Evolutionary conservation across 2,888 invertebrate species (phyloP).

Genomic region (Yponomeuta evonymella): DNA sequence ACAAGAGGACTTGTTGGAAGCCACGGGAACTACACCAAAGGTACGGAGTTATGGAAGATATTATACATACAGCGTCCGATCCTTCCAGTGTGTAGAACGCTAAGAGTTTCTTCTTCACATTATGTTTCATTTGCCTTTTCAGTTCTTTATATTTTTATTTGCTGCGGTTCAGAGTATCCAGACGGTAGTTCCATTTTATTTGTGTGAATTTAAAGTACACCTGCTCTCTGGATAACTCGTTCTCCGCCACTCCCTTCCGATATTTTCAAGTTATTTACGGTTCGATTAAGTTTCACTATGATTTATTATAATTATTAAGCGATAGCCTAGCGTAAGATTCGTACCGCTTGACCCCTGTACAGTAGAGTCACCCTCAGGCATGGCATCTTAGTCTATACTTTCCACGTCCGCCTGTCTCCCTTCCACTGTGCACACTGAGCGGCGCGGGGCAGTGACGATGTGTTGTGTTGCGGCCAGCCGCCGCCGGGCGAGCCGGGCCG

Average conservation of each 20-base stretch:
- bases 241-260: conserved; percentile 6
- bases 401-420: conserved; percentile 45
- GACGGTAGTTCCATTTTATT: background rate
- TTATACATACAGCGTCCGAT: background rate
- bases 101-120: conserved; percentile 35
- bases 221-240: conserved; percentile 8
- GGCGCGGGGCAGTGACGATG: background rate
- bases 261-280: background rate
- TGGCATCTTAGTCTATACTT: conserved; percentile 57
- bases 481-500: conserved; percentile 51
- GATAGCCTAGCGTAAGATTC: conserved; percentile 2
- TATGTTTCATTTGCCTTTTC: conserved; percentile 57
- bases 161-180: conserved; percentile 33
- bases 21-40: background rate
- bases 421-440: background rate
- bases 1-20: background rate
- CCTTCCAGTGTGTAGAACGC: conserved; percentile 1
- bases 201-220: background rate
- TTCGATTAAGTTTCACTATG: background rate
- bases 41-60: background rate
- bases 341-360: conserved; percentile 37
- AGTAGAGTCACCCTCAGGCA: conserved; percentile 50
- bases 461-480: conserved; percentile 21
- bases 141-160: conserved; percentile 48
- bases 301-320: background rate